Base-by-base conservation (phyloP, 2,797 vertebrate species). In the Natrix natrix region DNA sequence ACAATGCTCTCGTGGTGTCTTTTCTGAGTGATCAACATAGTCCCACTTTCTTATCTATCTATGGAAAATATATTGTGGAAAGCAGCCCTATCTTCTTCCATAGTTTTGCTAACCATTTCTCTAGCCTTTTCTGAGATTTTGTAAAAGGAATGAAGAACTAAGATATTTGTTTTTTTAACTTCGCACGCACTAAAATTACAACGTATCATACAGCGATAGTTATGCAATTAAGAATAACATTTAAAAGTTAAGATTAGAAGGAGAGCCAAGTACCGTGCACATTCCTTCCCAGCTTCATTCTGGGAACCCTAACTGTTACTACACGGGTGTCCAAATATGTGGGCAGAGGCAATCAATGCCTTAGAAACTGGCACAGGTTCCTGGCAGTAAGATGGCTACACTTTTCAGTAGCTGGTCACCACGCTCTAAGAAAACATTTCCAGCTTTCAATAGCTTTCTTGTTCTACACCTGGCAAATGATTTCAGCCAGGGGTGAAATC, bases 241-340 rank as follows among this genome's bases (percentile, higher is more conserved):
- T 55, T 88, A 37, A 88, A 89, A 91, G 78, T 89, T 90, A 96
- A 95, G 56, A 0, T 7, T 90, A 37, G 57, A 94, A 56, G 4
- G 1, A 2, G 74, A 92, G 94, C 91, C 94, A 94, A 94, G 43
- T 26, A 59, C 94, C 93, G 88, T 92, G 66, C 1, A 1, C 88
- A 94, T 95, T 96, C 95, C 95, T 95, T 95, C 95, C 96, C 95
- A 94, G 90, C 89, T 92, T 96, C 60, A 1, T 97, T 95, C 97
- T 96, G 97, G 96, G 96, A 98, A 98, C 93, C 86, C 89, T 95
- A 93, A 93, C 83, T 52, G 0, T 94, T 1, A 0, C 92, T 94
- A 93, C 1, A 0, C 93, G 94, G 2, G 0, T 87, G 90, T 94
- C 92, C 5, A 0, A 94, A 91, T 0, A 3, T 0, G 94, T 97